Evolutionary conservation across 2,797 vertebrate genomes (phyloP), one percentile per base, ranked within the genome.

Genomic region (Sciurus carolinensis): DNA sequence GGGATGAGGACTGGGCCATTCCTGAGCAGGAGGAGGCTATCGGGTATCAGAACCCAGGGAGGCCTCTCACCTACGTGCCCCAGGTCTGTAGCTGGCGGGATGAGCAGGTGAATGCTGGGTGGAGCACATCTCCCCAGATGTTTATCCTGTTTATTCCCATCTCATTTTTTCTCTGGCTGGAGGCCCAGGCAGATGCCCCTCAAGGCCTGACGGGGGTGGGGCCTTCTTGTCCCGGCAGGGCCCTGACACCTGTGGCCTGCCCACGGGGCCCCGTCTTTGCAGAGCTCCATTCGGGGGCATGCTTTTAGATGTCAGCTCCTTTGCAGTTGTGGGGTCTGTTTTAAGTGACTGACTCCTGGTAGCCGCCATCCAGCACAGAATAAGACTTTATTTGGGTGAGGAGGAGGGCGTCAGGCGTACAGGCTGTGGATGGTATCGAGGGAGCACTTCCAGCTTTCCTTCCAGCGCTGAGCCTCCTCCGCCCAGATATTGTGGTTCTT

Each of bases 231-330:
- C 20, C 44, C 57, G 50, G 15, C 5, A 44, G 22, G 17, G 3
- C 17, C 12, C 44, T 87, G 57, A 75, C 1, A 36, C 42, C 26
- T 44, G 18, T 52, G 57, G 30, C 13, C 47, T 0, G 1, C 17
- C 76, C 24, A 3, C 18, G 3, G 3, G 36, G 10, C 24, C 24
- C 64, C 91, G n/a, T 85, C 20, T 30, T 50, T 22, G 5, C 95
- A 99, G 99, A 99, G 99, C 98, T 99, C 99, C 97, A 99, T 99
- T 84, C 99, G 99, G 99, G 99, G 99, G n/a, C 13, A n/a, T 66
- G 69, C 52, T 18, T 20, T 82, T 33, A 69, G n/a, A 76, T 71
- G 42, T 83, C 67, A 50, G n/a, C 47, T 90, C 66, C 80, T 94
- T 90, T 66, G n/a, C 85, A 13, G 13, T 57, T 33, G 57, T 24